Base-by-base conservation (phyloP, 2,797 vertebrate species). In the Melanotaenia maccullochi region DNA sequence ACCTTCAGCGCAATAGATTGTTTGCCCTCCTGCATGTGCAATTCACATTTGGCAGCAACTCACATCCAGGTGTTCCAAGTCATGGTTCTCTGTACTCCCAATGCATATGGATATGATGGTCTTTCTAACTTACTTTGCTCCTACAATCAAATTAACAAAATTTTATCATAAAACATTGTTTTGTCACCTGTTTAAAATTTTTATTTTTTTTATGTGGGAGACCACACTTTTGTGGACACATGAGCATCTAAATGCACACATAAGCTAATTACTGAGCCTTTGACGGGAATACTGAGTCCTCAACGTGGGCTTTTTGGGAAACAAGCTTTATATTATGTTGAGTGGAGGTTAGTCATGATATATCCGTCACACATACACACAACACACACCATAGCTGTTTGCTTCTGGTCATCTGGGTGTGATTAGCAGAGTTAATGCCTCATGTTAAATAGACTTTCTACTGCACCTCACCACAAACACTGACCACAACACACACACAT, bases 361-460 rank as follows among this genome's bases (percentile, higher is more conserved):
- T 68, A 65, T 42, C 82, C 58, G 57, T 38, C 32, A 47, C 32
- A 42, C 65, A 71, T 54, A 40, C 60, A 73, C 63, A 73, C 62
- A 51, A 60, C 35, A 44, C 56, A 61, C 74, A 44, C 52, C 9
- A 1, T 64, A 18, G 55, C 59, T 47, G 57, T 79, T 82, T 75
- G 63, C 78, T 68, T 76, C 85, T 84, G 83, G 87, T 90, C 90
- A 90, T 92, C 89, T 93, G 91, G 83, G 87, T 84, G 76, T 90
- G 83, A 92, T 93, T 92, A 91, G 85, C 64, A 65, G 78, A 87
- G 85, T 85, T 91, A 92, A 91, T 91, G 84, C 84, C n/a, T 91
- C 44, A 59, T 89, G 87, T 89, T 90, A 87, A 90, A 90, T 90
- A 84, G 86, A 90, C 90, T 90, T 85, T 90, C 84, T 90, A 85